These are phyloP conservation scores for Haemorhous mexicanus DNA, from an alignment of 2,113 vertebrate genomes.

Conservation along the genomic window DNA sequence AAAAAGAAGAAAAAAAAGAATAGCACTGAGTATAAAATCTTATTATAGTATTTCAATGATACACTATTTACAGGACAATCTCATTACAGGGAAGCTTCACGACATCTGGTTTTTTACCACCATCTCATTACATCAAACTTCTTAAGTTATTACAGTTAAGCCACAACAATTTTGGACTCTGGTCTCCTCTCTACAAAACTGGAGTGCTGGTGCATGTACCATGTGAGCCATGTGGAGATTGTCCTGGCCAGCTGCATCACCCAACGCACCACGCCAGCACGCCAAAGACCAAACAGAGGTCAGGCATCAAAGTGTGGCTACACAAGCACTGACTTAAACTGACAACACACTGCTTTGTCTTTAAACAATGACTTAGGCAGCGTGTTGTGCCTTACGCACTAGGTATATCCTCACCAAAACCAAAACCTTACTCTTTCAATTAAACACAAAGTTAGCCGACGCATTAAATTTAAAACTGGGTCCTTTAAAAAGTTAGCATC, in stretches of 20 bases:
- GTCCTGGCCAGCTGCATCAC: background rate
- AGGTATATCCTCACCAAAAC: background rate
- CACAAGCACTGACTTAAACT: background rate
- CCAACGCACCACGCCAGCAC: accelerated
- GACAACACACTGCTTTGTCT: background rate
- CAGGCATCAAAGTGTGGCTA: background rate
- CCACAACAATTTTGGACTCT: background rate
- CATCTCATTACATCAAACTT: background rate
- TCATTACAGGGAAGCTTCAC: background rate
- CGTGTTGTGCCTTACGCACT: background rate
- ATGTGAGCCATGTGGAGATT: background rate
- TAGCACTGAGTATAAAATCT: background rate
- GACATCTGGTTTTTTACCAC: background rate
- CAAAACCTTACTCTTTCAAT: background rate
- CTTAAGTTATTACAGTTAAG: background rate
- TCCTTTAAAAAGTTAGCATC: conserved; percentile 29
- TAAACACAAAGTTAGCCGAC: background rate
- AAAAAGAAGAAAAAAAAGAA: background rate
- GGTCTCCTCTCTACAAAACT: background rate
- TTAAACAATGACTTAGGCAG: background rate
- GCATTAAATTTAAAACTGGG: background rate
- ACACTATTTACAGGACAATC: background rate
- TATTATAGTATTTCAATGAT: background rate
- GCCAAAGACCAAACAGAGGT: background rate
- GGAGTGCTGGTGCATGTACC: background rate